phyloP scores from a whole-genome alignment of 2,888 invertebrate genomes.

The Lissonota sp. region DNA sequence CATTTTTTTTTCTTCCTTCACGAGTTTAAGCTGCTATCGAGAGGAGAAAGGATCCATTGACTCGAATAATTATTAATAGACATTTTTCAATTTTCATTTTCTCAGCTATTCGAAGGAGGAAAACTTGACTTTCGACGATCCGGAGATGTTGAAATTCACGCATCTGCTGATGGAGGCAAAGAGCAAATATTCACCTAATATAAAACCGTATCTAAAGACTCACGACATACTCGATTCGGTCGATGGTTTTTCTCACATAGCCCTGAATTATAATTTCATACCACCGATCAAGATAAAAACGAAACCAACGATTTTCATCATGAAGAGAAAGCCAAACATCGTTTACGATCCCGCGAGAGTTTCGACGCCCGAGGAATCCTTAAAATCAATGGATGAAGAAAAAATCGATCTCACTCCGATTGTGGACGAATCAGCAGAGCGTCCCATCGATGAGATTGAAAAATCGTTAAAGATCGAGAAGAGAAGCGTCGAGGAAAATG shows the following conservation, averaged over 20 bases:
- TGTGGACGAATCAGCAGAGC: no score
- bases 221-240: slow-evolving; percentile 91
- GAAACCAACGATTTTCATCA: slow-evolving; percentile 92
- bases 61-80: no score
- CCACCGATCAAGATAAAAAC: slow-evolving; percentile 93
- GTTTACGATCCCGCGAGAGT: slow-evolving; percentile 83
- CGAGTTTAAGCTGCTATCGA: no score
- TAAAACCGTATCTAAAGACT: slow-evolving; percentile 89
- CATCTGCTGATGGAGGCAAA: slow-evolving; percentile 93
- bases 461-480: not conserved
- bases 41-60: no score
- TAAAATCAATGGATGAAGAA: slow-evolving; percentile 14
- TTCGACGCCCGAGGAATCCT: slow-evolving; percentile 15
- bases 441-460: slow-evolving; percentile 2
- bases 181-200: slow-evolving; percentile 90
- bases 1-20: slow-evolving; percentile 10
- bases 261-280: slow-evolving; percentile 91
- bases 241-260: slow-evolving; percentile 93
- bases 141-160: slow-evolving; percentile 89
- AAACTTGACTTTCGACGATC: slow-evolving; percentile 87
- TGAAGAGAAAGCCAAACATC: slow-evolving; percentile 88
- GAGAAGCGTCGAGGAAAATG: slow-evolving; percentile 15
- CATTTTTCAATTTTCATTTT: no score
- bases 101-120: slow-evolving; percentile 93
- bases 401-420: no score